These are phyloP conservation scores for Drosophila auraria DNA, from an alignment of 1,140 invertebrate genomes.

Conservation along the genomic window DNA sequence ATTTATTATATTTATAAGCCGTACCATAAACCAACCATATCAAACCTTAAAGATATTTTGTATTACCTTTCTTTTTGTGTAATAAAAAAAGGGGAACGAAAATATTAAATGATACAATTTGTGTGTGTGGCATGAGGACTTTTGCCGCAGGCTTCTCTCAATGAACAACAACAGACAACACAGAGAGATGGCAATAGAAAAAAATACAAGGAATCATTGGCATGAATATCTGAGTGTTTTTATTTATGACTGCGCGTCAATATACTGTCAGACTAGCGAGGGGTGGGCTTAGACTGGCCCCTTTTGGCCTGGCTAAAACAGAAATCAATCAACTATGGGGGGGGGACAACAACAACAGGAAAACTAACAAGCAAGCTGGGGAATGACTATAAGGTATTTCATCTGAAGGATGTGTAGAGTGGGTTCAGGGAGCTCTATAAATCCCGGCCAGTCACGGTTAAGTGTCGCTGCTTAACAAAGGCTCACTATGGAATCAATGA, in stretches of 20 bases:
- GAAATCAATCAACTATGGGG: constrained; percentile 70
- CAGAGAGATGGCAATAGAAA: not conserved
- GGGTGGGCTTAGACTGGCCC: constrained; percentile 26
- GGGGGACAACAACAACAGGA: constrained; percentile 13
- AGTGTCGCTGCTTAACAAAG: constrained; percentile 57
- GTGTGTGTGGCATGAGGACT: constrained; percentile 45
- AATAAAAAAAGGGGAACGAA: constrained; percentile 4
- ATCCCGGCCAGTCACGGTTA: constrained; percentile 54
- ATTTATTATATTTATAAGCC: too few relatives aligned
- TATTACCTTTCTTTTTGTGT: constrained; percentile 7
- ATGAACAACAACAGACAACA: constrained; percentile 51
- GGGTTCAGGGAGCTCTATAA: constrained; percentile 44
- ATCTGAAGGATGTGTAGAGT: constrained; percentile 28
- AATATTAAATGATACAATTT: constrained; percentile 77
- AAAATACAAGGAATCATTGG: constrained; percentile 48
- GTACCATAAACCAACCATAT: too few relatives aligned
- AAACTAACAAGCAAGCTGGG: constrained; percentile 33
- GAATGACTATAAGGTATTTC: constrained; percentile 5
- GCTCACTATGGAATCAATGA: constrained; percentile 5
- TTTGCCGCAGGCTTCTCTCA: constrained; percentile 70
- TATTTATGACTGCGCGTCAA: constrained; percentile 78
- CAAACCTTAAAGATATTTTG: too few relatives aligned
- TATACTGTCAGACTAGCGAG: constrained; percentile 29
- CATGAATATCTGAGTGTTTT: constrained; percentile 83
- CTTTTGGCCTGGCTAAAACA: constrained; percentile 62